Evolutionary conservation across 1,140 invertebrate genomes (phyloP).

Genomic region (Vanessa atalanta): DNA sequence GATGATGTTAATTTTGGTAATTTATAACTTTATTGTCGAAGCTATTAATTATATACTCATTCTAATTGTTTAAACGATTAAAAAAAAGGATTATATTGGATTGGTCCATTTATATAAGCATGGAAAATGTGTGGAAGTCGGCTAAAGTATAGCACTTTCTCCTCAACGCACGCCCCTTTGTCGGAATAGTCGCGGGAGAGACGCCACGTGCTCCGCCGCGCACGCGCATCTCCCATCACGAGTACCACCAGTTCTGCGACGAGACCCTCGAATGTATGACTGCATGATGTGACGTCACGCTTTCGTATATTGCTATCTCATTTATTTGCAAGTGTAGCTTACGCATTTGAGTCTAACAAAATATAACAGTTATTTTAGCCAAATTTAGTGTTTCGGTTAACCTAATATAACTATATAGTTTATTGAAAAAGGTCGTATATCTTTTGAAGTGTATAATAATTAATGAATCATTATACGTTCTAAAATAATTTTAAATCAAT

Average conservation of each 20-base stretch:
- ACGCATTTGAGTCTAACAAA: conserved; percentile 7
- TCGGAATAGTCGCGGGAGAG: conserved; percentile 47
- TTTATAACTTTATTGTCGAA: too few species aligned
- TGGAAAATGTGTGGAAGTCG: conserved; percentile 14
- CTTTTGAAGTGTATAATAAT: neutral
- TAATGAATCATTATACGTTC: neutral
- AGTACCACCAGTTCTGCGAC: conserved; percentile 89
- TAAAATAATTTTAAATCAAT: neutral
- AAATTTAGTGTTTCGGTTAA: neutral
- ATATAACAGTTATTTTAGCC: too few species aligned
- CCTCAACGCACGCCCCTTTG: conserved; percentile 31
- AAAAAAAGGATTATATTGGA: neutral
- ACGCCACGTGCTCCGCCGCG: conserved; percentile 75
- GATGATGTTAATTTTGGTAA: neutral
- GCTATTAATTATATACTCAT: too few species aligned
- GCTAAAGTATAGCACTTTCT: conserved; percentile 41
- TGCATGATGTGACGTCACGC: conserved; percentile 44
- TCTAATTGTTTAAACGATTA: too few species aligned
- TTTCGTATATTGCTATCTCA: conserved; percentile 9
- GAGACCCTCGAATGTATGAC: conserved; percentile 87
- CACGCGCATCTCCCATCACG: conserved; percentile 83
- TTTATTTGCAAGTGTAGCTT: conserved; percentile 11
- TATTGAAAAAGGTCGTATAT: neutral
- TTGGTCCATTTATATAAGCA: neutral
- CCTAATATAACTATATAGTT: neutral